These are phyloP conservation scores for Otus sunia DNA, from an alignment of 2,113 vertebrate genomes.

Conservation along the genomic window DNA sequence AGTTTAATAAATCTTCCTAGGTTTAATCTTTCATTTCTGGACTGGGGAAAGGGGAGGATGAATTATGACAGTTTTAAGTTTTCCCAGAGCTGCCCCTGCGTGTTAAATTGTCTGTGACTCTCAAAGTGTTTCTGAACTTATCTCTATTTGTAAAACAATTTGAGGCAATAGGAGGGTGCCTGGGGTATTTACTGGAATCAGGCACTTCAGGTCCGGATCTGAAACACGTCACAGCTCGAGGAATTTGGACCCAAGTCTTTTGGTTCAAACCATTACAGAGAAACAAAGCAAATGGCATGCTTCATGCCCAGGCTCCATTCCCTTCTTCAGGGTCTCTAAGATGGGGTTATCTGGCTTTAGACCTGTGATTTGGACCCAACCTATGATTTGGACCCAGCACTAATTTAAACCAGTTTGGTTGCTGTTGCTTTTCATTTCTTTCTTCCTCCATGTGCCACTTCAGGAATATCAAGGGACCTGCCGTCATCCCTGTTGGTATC, in stretches of 20 bases:
- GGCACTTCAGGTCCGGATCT: neutral
- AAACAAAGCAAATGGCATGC: neutral
- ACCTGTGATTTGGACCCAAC: neutral
- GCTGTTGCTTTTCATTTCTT: neutral
- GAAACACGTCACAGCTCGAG: accelerated
- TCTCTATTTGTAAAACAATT: slow-evolving; percentile 40
- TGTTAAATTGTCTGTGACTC: slow-evolving; percentile 48
- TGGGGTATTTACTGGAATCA: neutral
- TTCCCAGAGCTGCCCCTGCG: slow-evolving; percentile 22
- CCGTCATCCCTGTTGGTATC: accelerated
- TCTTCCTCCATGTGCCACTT: neutral
- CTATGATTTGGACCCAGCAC: neutral
- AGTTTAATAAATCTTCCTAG: slow-evolving; percentile 69
- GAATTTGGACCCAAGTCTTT: neutral
- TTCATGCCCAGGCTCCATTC: neutral
- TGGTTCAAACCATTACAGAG: neutral
- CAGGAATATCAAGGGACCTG: neutral
- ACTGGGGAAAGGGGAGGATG: slow-evolving; percentile 2
- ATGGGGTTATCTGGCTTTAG: neutral
- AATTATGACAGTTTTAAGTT: slow-evolving; percentile 66
- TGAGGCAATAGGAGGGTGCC: neutral
- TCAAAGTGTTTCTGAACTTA: slow-evolving; percentile 8
- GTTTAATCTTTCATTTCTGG: slow-evolving; percentile 67
- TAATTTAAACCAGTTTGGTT: neutral
- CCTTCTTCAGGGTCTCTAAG: neutral